Evolutionary conservation across 2,113 vertebrate species (phyloP).

Genomic region (Eudyptes chrysolophus): DNA sequence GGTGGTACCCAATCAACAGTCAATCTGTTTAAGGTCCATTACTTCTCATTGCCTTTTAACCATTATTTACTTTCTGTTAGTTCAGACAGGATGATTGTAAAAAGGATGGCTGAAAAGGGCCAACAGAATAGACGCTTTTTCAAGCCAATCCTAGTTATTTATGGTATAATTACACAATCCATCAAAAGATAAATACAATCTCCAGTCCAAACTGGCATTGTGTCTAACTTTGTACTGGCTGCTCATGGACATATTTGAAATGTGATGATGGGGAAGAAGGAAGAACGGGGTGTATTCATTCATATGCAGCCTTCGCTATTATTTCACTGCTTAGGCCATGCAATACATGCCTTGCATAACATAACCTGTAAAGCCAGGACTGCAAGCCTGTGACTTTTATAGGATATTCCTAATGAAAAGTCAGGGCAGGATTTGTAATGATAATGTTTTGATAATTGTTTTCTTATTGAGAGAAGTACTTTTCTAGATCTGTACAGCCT

Average conservation of each 20-base stretch:
- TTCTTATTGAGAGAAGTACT: neutral
- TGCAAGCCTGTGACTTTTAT: neutral
- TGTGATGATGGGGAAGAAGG: neutral
- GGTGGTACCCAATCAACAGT: constrained; percentile 69
- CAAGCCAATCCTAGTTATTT: constrained; percentile 53
- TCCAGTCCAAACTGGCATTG: constrained; percentile 34
- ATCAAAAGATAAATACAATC: constrained; percentile 37
- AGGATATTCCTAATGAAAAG: neutral
- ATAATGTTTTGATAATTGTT: neutral
- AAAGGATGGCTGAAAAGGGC: constrained; percentile 24
- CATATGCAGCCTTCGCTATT: neutral
- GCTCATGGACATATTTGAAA: neutral
- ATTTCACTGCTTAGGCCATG: neutral
- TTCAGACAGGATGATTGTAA: constrained; percentile 27
- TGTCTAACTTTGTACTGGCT: neutral
- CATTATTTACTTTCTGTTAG: constrained; percentile 56
- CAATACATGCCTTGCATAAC: neutral
- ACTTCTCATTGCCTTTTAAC: constrained; percentile 60
- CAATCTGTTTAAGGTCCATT: constrained; percentile 60
- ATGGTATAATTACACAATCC: constrained; percentile 36
- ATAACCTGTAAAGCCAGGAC: neutral
- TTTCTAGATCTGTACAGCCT: neutral
- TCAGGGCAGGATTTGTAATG: neutral
- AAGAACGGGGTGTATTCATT: neutral
- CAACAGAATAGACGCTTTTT: constrained; percentile 27